phyloP scores from a whole-genome alignment of 2,113 vertebrate genomes.

The Oncorhynchus tshawytscha region DNA sequence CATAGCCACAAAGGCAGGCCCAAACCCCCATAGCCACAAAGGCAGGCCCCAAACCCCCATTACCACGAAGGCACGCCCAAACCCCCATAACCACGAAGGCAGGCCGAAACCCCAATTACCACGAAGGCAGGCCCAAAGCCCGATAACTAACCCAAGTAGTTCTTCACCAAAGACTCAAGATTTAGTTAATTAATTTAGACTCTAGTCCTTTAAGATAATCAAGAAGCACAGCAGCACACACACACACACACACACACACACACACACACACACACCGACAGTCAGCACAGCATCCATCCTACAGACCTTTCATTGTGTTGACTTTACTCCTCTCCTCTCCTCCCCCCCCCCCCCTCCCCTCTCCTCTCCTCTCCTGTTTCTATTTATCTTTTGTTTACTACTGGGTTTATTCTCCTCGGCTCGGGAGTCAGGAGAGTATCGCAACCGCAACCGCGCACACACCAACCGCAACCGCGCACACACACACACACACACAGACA shows the following conservation, averaged over 20 bases:
- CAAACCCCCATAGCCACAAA: no score
- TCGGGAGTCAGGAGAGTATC: conserved; percentile 31
- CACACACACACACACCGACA: neutral
- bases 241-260: no score
- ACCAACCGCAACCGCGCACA: no score
- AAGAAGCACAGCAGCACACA: neutral
- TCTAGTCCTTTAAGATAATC: neutral
- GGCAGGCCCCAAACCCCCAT: no score
- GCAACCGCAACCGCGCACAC: neutral
- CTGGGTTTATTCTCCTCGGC: conserved; percentile 43
- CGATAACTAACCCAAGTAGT: neutral
- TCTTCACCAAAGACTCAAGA: neutral
- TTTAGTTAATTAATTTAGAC: neutral
- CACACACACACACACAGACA: no score
- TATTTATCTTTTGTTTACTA: conserved; percentile 66
- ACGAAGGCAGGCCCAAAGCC: no score
- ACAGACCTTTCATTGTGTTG: conserved; percentile 50
- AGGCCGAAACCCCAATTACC: no score
- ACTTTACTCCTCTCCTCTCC: conserved; percentile 7
- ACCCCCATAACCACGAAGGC: no score
- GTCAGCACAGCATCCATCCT: conserved; percentile 25
- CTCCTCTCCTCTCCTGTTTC: conserved; percentile 36
- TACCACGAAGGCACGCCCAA: no score
- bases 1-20: no score
- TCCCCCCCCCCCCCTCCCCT: no score